Conservation (phyloP, 2,113 vertebrate genomes). For the Hemibates koningsi region DNA sequence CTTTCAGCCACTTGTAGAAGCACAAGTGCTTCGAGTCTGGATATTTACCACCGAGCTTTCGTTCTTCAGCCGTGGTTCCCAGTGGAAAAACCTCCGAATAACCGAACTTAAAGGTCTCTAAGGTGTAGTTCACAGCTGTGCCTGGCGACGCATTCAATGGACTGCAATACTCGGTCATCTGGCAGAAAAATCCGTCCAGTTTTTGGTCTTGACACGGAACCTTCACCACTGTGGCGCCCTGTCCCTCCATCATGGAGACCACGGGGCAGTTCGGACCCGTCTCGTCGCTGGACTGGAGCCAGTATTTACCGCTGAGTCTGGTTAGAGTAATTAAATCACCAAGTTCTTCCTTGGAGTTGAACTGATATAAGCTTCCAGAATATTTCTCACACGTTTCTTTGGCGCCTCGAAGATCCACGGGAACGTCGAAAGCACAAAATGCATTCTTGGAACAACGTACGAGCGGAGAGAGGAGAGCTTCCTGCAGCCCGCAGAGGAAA, state of each 20-base stretch:
- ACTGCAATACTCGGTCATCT: rapidly evolving
- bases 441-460: not conserved
- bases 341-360: rapidly evolving
- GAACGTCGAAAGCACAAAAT: not conserved
- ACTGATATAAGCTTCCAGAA: rapidly evolving
- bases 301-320: not conserved
- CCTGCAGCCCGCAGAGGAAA: slow-evolving; percentile 5
- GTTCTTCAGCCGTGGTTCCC: not conserved
- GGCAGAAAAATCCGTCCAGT: slow-evolving; percentile 31
- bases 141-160: rapidly evolving
- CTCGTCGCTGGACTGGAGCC: not conserved
- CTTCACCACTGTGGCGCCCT: rapidly evolving
- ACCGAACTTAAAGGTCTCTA: not conserved
- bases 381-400: not conserved
- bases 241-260: not conserved
- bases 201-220: not conserved
- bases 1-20: rapidly evolving
- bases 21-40: slow-evolving; percentile 4
- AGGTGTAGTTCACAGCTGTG: not conserved
- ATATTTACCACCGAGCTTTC: rapidly evolving
- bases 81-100: not conserved
- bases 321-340: rapidly evolving
- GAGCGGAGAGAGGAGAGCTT: not conserved
- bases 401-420: not conserved
- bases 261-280: not conserved